Conservation (phyloP, 2,797 vertebrate genomes). For the Petrocephalus schoutedeni region DNA sequence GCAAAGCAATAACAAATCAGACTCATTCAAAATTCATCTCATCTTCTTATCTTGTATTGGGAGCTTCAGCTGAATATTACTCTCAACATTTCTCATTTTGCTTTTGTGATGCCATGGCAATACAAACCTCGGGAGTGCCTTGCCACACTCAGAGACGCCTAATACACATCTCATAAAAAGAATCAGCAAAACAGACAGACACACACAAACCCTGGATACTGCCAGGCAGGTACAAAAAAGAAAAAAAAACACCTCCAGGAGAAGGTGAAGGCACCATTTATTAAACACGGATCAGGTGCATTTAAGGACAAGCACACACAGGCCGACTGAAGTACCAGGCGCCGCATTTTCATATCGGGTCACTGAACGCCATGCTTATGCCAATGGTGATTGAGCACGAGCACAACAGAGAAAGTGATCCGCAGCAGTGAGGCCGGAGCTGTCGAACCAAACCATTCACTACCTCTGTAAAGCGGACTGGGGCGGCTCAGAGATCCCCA, state of each 20-base stretch:
- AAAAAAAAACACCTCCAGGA: neutral
- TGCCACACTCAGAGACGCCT: neutral
- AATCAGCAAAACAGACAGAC: neutral
- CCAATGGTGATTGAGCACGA: neutral
- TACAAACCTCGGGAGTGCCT: neutral
- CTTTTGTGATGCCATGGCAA: neutral
- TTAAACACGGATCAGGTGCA: neutral
- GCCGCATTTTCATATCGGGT: neutral
- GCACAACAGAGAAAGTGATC: neutral
- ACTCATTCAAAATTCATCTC: neutral
- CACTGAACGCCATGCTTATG: neutral
- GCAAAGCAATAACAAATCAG: neutral
- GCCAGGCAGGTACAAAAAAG: neutral
- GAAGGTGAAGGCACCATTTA: neutral
- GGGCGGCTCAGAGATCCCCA: neutral
- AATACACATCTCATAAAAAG: neutral
- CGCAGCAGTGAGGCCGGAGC: neutral
- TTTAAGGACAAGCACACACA: neutral
- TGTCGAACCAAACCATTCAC: neutral
- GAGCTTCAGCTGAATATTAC: neutral
- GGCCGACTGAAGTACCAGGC: neutral
- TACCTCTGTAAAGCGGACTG: neutral
- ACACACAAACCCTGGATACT: neutral
- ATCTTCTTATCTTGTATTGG: neutral
- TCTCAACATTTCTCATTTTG: neutral